Evolutionary conservation across 2,888 invertebrate genomes (phyloP), one percentile per base, ranked within the genome.

Genomic region (Drosophila silvestris): DNA sequence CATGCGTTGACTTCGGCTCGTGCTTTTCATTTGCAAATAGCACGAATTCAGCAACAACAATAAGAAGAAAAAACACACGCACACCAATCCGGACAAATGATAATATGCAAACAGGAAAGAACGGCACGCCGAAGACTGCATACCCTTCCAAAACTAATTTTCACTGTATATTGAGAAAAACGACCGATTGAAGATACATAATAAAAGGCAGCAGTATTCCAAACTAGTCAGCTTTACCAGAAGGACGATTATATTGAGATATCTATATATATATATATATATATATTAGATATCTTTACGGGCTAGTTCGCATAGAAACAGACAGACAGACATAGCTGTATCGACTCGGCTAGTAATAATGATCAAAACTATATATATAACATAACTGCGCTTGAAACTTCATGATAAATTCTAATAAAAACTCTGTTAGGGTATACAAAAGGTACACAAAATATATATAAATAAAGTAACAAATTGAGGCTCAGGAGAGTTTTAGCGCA

Each of bases 21-120:
- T 77, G 83, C 73, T 79, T 74, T 67, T 74, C 73, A 76, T 79
- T 80, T 72, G 64, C 69, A 63, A 81, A 53, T 59, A 64, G 47
- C 74, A 74, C 61, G 67, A 67, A 67, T 56, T 39, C 5, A 58
- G 50, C 64, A 52, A 70, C 67, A 71, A 77, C 53, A 64, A 47
- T 44, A 70, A 60, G 53, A 70, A 60, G 53, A 62, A 59, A 56
- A 59, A 57, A 66, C 51, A 70, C 52, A 52, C 30, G 30, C 30
- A 32, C 5, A 32, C 52, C 10, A 32, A 28, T 19, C 28, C 16
- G 3, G 28, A 16, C 16, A 5, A 2, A 28, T 19, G 28, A 50
- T 19, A 30, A 51, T 10, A 19, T 19, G 19, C 28, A 57, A 39
- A 56, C 59, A 16, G 9, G 7, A 16, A 16, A 9, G 16, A 26